phyloP scores from a whole-genome alignment of 2,797 vertebrate genomes.

The Micrastur ruficollis region DNA sequence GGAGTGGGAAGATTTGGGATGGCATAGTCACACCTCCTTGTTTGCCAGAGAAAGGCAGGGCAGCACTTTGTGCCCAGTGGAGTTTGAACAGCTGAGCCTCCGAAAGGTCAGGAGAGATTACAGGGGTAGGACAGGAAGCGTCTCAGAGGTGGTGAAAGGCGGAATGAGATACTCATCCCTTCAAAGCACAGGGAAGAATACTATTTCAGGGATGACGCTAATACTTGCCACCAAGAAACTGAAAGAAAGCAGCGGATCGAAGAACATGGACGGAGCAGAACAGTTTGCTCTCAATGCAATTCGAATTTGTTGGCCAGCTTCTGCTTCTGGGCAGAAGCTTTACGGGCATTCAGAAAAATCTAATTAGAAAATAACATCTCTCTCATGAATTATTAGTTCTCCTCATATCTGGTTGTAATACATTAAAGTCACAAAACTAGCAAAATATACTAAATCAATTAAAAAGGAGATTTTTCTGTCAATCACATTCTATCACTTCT shows the following conservation, averaged over 20 bases:
- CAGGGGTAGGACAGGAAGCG: not conserved
- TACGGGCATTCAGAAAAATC: conserved; percentile 15
- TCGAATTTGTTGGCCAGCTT: not conserved
- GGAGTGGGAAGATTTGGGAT: not conserved
- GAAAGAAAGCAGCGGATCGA: not conserved
- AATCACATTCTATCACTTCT: not conserved
- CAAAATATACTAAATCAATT: conserved; percentile 39
- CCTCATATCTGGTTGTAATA: conserved; percentile 24
- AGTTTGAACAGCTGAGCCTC: not conserved
- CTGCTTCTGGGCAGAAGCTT: conserved; percentile 4
- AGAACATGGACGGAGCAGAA: not conserved
- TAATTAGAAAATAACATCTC: conserved; percentile 25
- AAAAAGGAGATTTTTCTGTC: not conserved
- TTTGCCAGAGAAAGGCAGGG: not conserved
- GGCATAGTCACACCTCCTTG: not conserved
- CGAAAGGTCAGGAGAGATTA: not conserved
- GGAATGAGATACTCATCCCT: not conserved
- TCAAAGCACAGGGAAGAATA: not conserved
- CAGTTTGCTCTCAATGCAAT: not conserved
- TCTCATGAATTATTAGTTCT: conserved; percentile 23
- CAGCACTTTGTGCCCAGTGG: not conserved
- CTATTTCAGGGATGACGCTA: not conserved
- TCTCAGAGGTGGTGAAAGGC: not conserved
- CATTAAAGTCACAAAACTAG: not conserved
- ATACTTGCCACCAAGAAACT: not conserved